Base-by-base conservation (phyloP, 2,888 invertebrate species). In the Diaprepes abbreviatus region DNA sequence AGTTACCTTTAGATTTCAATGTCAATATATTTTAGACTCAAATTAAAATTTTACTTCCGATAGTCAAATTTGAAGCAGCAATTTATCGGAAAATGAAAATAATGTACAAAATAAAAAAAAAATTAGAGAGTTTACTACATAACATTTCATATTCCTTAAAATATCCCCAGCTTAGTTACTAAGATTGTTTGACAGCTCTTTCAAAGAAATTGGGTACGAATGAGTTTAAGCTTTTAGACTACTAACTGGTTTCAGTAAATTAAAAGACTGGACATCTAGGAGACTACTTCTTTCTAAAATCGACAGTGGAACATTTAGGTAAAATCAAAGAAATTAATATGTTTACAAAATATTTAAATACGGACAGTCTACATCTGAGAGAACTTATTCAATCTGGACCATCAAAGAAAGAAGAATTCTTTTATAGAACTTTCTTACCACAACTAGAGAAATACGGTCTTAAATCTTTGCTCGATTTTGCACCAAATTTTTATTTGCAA, bases 391-490 rank as follows among this genome's bases (percentile, higher is more conserved):
- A 52, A 14, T 52, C 50, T 12, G 50, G 50, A 72, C 3, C 21
- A 24, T 40, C 40, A 2, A 28, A 69, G 40, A 78, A 77, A 69
- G 78, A 78, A 69, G 45, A 70, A 43, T 75, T 76, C 0, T 83
- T 87, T 19, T 88, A 86, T 70, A 77, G 80, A 35, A 72, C 65
- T 5, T 75, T 85, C 55, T 74, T 87, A 4, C 73, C 86, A 0
- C 21, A 52, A 24, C 17, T 72, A 85, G 86, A 0, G 72, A 79
- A 21, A 70, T 73, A 40, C 71, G 77, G 21, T 75, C 79, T 74
- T 12, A 54, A 43, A 38, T 66, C 24, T 71, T 69, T 77, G 19
- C 55, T 59, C 16, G 72, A 72, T 43, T 76, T 75, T 40, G 80
- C 84, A 0, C 78, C 85, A 1, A 57, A 74, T 19, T 85, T 82